Base-by-base conservation (phyloP, 2,888 invertebrate species). In the Drosophila pegasa region DNA sequence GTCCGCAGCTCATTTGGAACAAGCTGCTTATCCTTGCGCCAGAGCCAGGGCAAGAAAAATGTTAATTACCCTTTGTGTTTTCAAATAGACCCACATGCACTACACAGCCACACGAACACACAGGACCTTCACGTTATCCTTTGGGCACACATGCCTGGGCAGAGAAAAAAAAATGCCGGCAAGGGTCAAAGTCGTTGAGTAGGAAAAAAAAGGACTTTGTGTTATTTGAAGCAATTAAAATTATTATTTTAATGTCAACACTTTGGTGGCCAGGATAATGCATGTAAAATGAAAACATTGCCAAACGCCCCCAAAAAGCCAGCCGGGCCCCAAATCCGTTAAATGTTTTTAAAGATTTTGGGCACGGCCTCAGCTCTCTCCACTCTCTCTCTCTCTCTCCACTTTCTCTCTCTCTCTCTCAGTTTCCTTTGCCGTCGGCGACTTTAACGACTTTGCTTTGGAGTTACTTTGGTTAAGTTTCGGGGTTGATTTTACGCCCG, bases 171-270 rank as follows among this genome's bases (percentile, higher is more conserved):
- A 2, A 20, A 41, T n/a, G n/a, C n/a, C n/a, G 20, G 56, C 69
- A 59, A 77, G 88, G 88, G 86, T 86, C 84, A 72, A 71, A 70
- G 60, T 65, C 79, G 75, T 75, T 59, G 60, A 31, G 55, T 25
- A 45, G 27, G 16, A 45, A 56, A 50, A 52, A 48, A 54, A 57
- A 54, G 67, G 64, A 73, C 65, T 71, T 76, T 79, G 67, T 90
- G 87, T 89, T 90, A 84, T 91, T 87, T 86, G 76, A 81, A 80
- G 89, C 90, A 90, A 90, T 90, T 90, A 91, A 91, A 90, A 91
- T 90, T 90, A 91, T 90, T 90, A 90, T 90, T 91, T 89, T 88
- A 91, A 90, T 90, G 90, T 91, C 91, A 91, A 90, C 90, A 90
- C 90, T 90, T 86, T 82, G 74, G 64, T 67, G 74, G 66, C 66